Percentiles rank a stretch among this genome's conserved stretches.
phyloP scores from a whole-genome alignment of 1,140 invertebrate genomes.

The Cotesia chilonis region DNA sequence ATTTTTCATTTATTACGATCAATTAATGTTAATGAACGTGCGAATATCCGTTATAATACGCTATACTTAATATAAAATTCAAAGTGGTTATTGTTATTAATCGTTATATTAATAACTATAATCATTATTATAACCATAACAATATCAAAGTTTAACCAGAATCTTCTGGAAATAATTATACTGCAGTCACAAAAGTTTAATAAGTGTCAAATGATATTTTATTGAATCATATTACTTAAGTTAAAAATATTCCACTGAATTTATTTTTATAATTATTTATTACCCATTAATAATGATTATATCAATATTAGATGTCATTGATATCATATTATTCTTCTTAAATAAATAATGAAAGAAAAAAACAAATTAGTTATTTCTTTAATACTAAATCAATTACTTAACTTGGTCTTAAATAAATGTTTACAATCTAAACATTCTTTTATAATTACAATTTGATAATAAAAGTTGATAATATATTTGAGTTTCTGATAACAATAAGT shows the following conservation, averaged over 20 bases:
- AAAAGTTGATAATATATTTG: too few species aligned
- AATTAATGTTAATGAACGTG: constrained; percentile 20
- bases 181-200: constrained; percentile 13
- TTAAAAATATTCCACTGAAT: constrained; percentile 22
- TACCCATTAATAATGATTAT: neutral
- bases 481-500: too few species aligned
- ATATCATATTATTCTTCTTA: constrained; percentile 3
- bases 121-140: neutral
- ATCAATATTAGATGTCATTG: neutral
- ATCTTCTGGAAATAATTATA: constrained; percentile 18
- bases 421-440: too few species aligned
- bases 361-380: too few species aligned
- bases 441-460: too few species aligned
- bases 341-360: too few species aligned
- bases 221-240: constrained; percentile 17
- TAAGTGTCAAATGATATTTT: constrained; percentile 26
- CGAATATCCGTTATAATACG: neutral
- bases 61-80: too few species aligned
- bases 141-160: neutral
- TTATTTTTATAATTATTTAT: constrained; percentile 15
- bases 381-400: too few species aligned
- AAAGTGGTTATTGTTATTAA: neutral
- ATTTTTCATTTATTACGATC: neutral
- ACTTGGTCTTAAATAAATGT: too few species aligned
- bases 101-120: constrained; percentile 2